phyloP scores from a whole-genome alignment of 2,888 invertebrate species.

The Tetropium fuscum region DNA sequence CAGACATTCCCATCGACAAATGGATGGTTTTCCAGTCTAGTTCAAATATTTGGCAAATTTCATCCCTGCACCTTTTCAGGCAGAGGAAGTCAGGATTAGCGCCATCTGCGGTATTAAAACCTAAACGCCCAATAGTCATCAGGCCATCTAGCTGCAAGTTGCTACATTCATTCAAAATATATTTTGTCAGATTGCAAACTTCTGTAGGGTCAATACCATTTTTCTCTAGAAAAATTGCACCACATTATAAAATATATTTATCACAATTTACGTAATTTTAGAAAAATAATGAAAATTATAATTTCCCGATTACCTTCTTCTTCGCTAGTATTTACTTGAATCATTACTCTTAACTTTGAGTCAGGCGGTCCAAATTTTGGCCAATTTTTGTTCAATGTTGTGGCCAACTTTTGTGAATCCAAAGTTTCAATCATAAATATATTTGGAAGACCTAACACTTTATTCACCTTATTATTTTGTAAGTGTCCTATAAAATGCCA shows the following conservation, averaged over 20 bases:
- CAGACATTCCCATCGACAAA: slow-evolving; percentile 99
- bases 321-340: slow-evolving; percentile 96
- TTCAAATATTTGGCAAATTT: slow-evolving; percentile 76
- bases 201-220: slow-evolving; percentile 82
- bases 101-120: slow-evolving; percentile 78
- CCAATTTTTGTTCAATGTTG: slow-evolving; percentile 82
- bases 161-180: slow-evolving; percentile 81
- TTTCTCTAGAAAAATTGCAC: slow-evolving; percentile 74
- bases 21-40: slow-evolving; percentile 74
- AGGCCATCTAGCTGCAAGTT: slow-evolving; percentile 85
- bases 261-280: slow-evolving; percentile 28
- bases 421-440: slow-evolving; percentile 91
- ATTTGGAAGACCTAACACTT: slow-evolving; percentile 80
- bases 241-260: slow-evolving; percentile 34
- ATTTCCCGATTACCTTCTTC: slow-evolving; percentile 78
- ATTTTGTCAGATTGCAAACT: slow-evolving; percentile 75
- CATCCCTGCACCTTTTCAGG: slow-evolving; percentile 77
- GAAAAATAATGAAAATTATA: neutral
- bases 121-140: slow-evolving; percentile 97
- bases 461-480: slow-evolving; percentile 94
- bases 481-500: slow-evolving; percentile 99
- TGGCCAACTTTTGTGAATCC: slow-evolving; percentile 86
- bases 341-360: slow-evolving; percentile 81
- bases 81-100: slow-evolving; percentile 91
- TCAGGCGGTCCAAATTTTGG: slow-evolving; percentile 70